Conservation (phyloP, 2,888 invertebrate genomes). For the Philereme transversata region DNA sequence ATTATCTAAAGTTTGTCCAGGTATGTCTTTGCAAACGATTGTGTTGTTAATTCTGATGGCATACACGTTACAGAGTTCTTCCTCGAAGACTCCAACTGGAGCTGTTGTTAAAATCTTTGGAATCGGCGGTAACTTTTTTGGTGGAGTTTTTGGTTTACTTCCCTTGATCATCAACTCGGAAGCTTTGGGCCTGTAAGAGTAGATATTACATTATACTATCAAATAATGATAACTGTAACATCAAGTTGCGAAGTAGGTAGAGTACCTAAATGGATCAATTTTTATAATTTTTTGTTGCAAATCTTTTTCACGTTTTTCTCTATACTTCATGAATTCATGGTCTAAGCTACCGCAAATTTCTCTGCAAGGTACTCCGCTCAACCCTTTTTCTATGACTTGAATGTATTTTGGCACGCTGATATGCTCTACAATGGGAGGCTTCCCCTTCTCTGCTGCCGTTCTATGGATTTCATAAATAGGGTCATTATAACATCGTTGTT, state of each 20-base stretch:
- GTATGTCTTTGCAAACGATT: conserved; percentile 57
- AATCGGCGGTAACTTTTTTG: conserved; percentile 50
- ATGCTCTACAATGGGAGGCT: conserved; percentile 61
- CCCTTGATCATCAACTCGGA: conserved; percentile 62
- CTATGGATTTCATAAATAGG: conserved; percentile 67
- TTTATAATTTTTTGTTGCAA: conserved; percentile 55
- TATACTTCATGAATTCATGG: conserved; percentile 58
- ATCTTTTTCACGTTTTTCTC: conserved; percentile 54
- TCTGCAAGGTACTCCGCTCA: conserved; percentile 53
- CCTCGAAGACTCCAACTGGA: conserved; percentile 23
- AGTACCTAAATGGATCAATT: conserved; percentile 67
- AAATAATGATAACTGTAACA: neutral
- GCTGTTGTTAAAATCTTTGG: conserved; percentile 52
- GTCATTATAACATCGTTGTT: conserved; percentile 57
- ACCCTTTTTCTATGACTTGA: conserved; percentile 61
- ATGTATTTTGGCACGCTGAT: conserved; percentile 64
- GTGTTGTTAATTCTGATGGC: conserved; percentile 71
- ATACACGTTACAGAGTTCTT: conserved; percentile 49
- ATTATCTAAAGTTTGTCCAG: conserved; percentile 46
- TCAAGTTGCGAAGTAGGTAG: neutral
- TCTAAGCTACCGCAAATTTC: conserved; percentile 48
- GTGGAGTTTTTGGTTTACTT: conserved; percentile 54
- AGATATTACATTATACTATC: neutral
- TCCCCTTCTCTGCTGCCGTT: conserved; percentile 62
- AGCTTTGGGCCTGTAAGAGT: conserved; percentile 56